A percentile compares a stretch with the other conserved stretches of the same genome.
phyloP scores from a whole-genome alignment of 2,888 invertebrate genomes.

The Hydrotaea diabolus region DNA sequence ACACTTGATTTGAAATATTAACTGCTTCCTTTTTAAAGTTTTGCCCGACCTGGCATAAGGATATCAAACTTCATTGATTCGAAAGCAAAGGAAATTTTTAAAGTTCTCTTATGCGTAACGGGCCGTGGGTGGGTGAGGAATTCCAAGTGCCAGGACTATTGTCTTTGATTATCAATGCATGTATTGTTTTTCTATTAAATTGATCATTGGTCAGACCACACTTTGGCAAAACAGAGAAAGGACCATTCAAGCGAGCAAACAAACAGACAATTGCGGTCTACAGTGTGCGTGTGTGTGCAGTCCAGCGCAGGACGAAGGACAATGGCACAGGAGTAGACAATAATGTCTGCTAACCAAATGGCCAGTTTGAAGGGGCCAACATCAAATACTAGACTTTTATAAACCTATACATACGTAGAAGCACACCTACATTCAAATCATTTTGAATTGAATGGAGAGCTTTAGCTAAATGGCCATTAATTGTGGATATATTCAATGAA shows the following conservation, averaged over 20 bases:
- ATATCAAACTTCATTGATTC: background rate
- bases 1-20: conserved; percentile 65
- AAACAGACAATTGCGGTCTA: conserved; percentile 28
- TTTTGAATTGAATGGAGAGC: conserved; percentile 10
- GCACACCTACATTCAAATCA: background rate
- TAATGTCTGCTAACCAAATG: conserved; percentile 40
- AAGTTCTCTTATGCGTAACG: conserved; percentile 23
- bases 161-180: conserved; percentile 71
- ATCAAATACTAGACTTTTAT: background rate
- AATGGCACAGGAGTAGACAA: background rate
- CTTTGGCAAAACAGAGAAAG: background rate
- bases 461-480: background rate
- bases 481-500: background rate
- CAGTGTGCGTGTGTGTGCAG: background rate
- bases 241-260: background rate
- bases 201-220: conserved; percentile 77
- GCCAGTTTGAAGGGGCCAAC: conserved; percentile 41
- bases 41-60: too few species aligned
- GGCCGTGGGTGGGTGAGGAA: background rate
- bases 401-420: background rate
- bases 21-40: conserved; percentile 57
- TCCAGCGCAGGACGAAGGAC: background rate
- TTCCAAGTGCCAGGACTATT: background rate
- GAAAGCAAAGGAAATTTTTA: background rate
- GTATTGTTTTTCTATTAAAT: conserved; percentile 81